Evolutionary conservation across 2,888 invertebrate species (phyloP).

Genomic region (Sisyra terminalis): DNA sequence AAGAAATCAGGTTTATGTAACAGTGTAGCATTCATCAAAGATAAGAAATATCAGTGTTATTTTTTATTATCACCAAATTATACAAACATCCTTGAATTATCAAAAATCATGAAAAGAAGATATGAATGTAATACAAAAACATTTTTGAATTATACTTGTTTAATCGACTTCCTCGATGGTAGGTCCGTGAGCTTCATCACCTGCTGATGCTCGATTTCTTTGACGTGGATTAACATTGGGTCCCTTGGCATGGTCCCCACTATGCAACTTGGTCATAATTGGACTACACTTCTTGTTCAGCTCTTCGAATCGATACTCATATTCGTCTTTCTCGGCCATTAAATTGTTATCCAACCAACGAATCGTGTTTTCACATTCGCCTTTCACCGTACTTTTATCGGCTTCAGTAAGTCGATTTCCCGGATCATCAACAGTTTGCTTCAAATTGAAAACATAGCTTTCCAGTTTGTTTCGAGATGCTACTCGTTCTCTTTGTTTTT

Average conservation of each 20-base stretch:
- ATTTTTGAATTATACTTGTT: background rate
- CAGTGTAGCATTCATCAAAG: no score
- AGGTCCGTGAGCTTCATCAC: background rate
- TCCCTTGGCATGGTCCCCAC: slow-evolving; percentile 14
- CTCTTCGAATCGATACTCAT: slow-evolving; percentile 40
- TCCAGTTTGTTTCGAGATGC: slow-evolving; percentile 55
- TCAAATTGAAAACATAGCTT: slow-evolving; percentile 47
- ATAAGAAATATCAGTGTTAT: no score
- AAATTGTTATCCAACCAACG: slow-evolving; percentile 51
- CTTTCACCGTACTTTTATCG: slow-evolving; percentile 40
- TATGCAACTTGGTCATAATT: slow-evolving; percentile 41
- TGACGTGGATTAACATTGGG: slow-evolving; percentile 13
- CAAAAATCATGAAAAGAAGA: background rate
- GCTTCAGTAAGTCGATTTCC: slow-evolving; percentile 41
- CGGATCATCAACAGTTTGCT: slow-evolving; percentile 45
- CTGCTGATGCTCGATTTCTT: background rate
- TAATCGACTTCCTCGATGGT: background rate
- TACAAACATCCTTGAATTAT: background rate
- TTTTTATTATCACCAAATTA: no score
- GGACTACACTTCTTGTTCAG: slow-evolving; percentile 29
- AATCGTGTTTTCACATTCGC: slow-evolving; percentile 37
- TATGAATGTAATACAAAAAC: background rate
- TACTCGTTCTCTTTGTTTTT: slow-evolving; percentile 47
- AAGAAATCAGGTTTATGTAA: no score
- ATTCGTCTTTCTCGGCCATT: slow-evolving; percentile 49